These are phyloP conservation scores for Chauna torquata DNA, from an alignment of 2,113 vertebrate species.

Conservation along the genomic window DNA sequence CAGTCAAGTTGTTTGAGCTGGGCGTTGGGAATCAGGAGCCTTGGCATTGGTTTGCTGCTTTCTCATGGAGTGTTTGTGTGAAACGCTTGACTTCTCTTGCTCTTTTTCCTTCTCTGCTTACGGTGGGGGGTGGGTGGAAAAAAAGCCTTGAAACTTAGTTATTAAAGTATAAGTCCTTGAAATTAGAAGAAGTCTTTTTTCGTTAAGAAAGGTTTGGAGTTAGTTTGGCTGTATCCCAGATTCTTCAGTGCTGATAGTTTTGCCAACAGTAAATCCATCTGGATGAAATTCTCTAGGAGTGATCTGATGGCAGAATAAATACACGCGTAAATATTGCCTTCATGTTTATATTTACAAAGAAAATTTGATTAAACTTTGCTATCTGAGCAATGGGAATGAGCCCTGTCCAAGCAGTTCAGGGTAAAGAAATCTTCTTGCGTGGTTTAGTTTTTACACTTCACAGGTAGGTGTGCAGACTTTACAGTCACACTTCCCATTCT, in stretches of 20 bases:
- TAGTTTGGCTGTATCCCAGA: background rate
- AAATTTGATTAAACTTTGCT: background rate
- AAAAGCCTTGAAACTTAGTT: background rate
- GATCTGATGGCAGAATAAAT: background rate
- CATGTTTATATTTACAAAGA: background rate
- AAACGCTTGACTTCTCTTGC: background rate
- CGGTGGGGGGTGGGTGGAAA: background rate
- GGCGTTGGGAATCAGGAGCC: background rate
- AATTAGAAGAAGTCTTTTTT: background rate
- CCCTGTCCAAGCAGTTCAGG: background rate
- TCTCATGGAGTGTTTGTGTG: background rate
- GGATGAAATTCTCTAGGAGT: background rate
- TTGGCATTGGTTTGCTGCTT: background rate
- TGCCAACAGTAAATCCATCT: background rate
- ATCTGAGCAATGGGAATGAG: background rate
- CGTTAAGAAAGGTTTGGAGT: background rate
- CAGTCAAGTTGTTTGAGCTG: background rate
- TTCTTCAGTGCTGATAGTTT: rapidly evolving
- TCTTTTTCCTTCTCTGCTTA: background rate
- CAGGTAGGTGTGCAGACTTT: background rate
- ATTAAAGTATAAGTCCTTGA: background rate
- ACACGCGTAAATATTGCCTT: background rate
- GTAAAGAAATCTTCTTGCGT: background rate
- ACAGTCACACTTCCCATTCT: background rate
- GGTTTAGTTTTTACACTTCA: background rate